phyloP scores from a whole-genome alignment of 2,888 invertebrate genomes.

The Aspidiotus destructor region DNA sequence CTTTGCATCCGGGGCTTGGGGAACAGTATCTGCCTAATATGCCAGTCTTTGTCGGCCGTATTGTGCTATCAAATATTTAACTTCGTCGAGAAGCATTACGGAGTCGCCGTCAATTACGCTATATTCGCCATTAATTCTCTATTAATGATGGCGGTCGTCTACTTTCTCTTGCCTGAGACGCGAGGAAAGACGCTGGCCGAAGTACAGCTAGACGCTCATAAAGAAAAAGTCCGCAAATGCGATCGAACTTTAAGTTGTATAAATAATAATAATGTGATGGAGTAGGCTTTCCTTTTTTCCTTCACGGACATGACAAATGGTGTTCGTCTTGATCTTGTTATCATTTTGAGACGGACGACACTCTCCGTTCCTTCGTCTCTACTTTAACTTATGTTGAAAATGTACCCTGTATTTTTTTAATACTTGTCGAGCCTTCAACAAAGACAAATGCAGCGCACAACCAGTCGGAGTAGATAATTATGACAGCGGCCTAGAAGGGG shows the following conservation, averaged over 20 bases:
- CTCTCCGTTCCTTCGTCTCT: too few relatives aligned
- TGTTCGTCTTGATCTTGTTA: too few relatives aligned
- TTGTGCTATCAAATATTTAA: constrained; percentile 5
- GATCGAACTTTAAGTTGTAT: not conserved
- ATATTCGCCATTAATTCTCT: constrained; percentile 3
- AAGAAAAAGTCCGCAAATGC: not conserved
- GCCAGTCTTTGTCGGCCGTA: not conserved
- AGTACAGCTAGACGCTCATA: constrained; percentile 3
- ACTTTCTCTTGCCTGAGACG: constrained; percentile 10
- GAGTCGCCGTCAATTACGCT: not conserved
- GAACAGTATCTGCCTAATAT: not conserved
- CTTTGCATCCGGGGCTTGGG: constrained; percentile 15
- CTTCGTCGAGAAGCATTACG: not conserved
- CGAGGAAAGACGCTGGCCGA: constrained; percentile 9
- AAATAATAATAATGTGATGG: too few relatives aligned
- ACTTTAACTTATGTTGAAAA: too few relatives aligned
- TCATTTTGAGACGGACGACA: too few relatives aligned
- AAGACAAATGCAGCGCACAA: too few relatives aligned
- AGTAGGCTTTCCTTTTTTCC: too few relatives aligned
- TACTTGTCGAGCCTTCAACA: too few relatives aligned
- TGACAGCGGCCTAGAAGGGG: too few relatives aligned
- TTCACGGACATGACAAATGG: too few relatives aligned
- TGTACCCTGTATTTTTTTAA: too few relatives aligned
- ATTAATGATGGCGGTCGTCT: not conserved
- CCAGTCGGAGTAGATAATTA: too few relatives aligned